Evolutionary conservation across 2,113 vertebrate species (phyloP).

Genomic region (Anas platyrhynchos): DNA sequence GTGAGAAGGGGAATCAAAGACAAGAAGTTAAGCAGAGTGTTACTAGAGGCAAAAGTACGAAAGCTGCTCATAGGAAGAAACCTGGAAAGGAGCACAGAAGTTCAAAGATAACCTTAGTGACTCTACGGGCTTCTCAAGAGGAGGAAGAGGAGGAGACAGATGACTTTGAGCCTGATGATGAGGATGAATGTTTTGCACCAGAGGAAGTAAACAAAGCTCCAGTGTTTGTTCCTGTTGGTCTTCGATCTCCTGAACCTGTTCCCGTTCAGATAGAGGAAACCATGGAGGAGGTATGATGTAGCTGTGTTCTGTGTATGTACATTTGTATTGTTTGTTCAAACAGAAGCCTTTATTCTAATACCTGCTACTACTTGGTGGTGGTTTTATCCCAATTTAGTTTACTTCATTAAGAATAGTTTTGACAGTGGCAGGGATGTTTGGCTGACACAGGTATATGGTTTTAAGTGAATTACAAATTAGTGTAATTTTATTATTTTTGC

Average conservation of each 20-base stretch:
- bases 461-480: not conserved
- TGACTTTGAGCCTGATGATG: conserved; percentile 78
- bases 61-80: conserved; percentile 53
- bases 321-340: not conserved
- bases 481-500: too few relatives aligned
- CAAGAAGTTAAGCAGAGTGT: conserved; percentile 67
- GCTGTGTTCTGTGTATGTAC: not conserved
- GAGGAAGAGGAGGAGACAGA: conserved; percentile 76
- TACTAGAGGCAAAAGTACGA: conserved; percentile 64
- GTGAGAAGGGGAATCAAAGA: conserved; percentile 32
- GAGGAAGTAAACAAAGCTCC: conserved; percentile 84
- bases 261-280: conserved; percentile 87
- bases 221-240: conserved; percentile 86
- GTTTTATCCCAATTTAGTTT: not conserved
- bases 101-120: conserved; percentile 83
- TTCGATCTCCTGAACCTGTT: conserved; percentile 82
- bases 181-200: conserved; percentile 74
- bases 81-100: conserved; percentile 63
- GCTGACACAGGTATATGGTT: not conserved
- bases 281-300: conserved; percentile 87
- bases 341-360: not conserved
- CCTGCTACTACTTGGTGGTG: not conserved
- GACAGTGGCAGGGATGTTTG: not conserved
- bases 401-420: not conserved
- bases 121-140: conserved; percentile 82